Conservation (phyloP, 2,797 vertebrate species). For the Chiropotes sagulatus region DNA sequence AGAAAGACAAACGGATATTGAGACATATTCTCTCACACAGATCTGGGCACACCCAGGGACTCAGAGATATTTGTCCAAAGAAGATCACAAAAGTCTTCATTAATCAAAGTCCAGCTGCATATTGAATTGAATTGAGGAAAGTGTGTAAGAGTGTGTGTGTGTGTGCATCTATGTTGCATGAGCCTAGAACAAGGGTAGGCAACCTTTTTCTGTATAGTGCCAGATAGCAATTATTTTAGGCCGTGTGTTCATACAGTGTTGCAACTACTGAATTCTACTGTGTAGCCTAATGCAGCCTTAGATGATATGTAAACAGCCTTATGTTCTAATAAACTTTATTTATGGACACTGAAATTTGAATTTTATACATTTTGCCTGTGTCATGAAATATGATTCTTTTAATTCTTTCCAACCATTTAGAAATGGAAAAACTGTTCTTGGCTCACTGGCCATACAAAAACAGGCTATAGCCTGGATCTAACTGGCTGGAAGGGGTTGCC, state of each 20-base stretch:
- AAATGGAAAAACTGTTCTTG: constrained; percentile 24
- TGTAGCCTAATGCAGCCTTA: background rate
- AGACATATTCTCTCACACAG: background rate
- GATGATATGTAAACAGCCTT: background rate
- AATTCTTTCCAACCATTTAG: background rate
- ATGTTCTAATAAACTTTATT: background rate
- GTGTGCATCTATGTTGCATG: background rate
- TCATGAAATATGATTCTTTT: background rate
- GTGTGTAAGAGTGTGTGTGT: background rate
- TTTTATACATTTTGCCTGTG: background rate
- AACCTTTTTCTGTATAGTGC: background rate
- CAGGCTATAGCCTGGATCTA: background rate
- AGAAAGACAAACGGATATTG: background rate
- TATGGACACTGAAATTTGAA: background rate
- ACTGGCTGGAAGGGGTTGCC: background rate
- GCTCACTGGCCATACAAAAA: background rate
- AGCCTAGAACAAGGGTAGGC: background rate
- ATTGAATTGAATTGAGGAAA: background rate
- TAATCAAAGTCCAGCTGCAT: background rate
- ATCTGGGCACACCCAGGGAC: background rate
- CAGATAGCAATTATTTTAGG: background rate
- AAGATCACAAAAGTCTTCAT: background rate
- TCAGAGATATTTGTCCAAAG: background rate
- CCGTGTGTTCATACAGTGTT: background rate
- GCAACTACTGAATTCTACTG: background rate